Evolutionary conservation across 2,113 vertebrate genomes (phyloP).

Genomic region (Stigmatopora nigra): DNA sequence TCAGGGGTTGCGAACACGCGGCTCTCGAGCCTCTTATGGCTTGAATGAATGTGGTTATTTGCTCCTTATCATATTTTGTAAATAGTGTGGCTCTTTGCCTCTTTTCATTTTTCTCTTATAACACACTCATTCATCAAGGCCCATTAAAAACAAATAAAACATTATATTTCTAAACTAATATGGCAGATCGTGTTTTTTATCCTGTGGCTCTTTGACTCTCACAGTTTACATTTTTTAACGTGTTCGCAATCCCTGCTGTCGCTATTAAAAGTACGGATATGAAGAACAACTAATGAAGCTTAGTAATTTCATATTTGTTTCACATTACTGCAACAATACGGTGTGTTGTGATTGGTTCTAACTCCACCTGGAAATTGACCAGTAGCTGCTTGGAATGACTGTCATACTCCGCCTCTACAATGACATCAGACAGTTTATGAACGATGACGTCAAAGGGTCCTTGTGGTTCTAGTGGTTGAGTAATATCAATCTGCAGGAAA

Average conservation of each 20-base stretch:
- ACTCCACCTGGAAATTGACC: constrained; percentile 61
- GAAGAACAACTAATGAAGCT: neutral
- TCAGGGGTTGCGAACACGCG: too few relatives aligned
- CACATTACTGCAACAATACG: neutral
- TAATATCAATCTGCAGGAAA: constrained; percentile 60
- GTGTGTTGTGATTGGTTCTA: neutral
- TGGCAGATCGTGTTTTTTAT: too few relatives aligned
- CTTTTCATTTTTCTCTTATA: too few relatives aligned
- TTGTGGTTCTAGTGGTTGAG: constrained; percentile 58
- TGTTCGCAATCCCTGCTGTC: neutral
- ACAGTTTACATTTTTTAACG: too few relatives aligned
- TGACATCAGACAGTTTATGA: constrained; percentile 72
- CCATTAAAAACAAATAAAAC: too few relatives aligned
- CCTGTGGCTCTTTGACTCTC: too few relatives aligned
- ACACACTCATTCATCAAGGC: too few relatives aligned
- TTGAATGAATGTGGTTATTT: too few relatives aligned
- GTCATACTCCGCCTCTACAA: constrained; percentile 67
- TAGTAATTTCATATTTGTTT: neutral
- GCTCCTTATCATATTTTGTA: too few relatives aligned
- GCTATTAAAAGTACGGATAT: neutral
- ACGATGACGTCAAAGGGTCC: constrained; percentile 70
- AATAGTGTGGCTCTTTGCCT: too few relatives aligned
- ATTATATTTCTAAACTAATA: too few relatives aligned
- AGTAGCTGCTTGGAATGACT: constrained; percentile 63
- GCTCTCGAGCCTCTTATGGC: too few relatives aligned